Base-by-base conservation (phyloP, 2,888 invertebrate genomes). In the Calliphora vomitoria region DNA sequence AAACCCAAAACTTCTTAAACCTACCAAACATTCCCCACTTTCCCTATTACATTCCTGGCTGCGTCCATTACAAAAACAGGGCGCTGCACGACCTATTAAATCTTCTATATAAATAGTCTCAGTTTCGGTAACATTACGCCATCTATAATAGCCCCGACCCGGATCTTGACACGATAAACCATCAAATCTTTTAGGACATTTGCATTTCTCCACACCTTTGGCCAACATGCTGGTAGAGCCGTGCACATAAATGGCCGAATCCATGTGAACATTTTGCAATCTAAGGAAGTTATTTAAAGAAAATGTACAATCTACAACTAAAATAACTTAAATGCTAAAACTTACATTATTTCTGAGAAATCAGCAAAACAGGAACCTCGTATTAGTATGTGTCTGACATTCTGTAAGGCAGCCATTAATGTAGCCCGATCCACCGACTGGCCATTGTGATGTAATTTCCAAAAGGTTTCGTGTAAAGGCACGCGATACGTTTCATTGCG, bases 141-240 rank as follows among this genome's bases (percentile, higher is more conserved):
- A 97, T 76, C 97, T 94, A 91, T 96, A 97, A 93, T 96, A 98
- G 0, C 99, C 99, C 8, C 95, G 93, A 55, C 96, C 97, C 0
- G 98, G 97, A 92, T 97, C 96, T 94, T 99, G 99, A 93, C 99
- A 99, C 0, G 99, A 99, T 0, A 96, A 95, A 0, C 98, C 97
- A 88, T 96, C 95, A 94, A 98, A 99, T 85, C 95, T 95, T 0
- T 95, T 94, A 0, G 98, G 97, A 91, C 99, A 99, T 68, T 95
- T 95, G 93, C 99, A 99, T 84, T 96, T 94, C 93, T 99, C 99
- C 3, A 99, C 96, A 0, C 98, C 97, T 44, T 95, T 95, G 0
- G 98, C 97, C 60, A 95, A 92, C n/a, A 95, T 95, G 87, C 95
- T 96, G 0, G 95, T 95, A 13, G 95, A 95, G 47, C 95, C 96